Percentiles rank a stretch among this genome's conserved stretches.
Evolutionary conservation across 2,113 vertebrate genomes (phyloP).

Genomic region (Epinephelus lanceolatus): DNA sequence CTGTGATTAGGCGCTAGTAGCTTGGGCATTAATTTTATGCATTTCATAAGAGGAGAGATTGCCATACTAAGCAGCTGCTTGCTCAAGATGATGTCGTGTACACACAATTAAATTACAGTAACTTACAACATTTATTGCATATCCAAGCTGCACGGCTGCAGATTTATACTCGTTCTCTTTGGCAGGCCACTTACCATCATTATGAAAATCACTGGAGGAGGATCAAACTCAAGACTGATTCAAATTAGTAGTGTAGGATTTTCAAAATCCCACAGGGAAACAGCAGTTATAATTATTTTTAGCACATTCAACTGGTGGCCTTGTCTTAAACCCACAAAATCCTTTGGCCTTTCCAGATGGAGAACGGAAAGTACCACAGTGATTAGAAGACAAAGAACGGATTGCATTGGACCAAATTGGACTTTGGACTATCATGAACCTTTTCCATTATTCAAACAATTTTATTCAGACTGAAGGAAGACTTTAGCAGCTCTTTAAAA

Average conservation of each 20-base stretch:
- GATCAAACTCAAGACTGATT: conserved; percentile 14
- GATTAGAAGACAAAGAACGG: conserved; percentile 40
- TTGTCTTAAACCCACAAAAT: conserved; percentile 33
- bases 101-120: conserved; percentile 22
- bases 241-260: conserved; percentile 10
- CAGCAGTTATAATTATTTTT: conserved; percentile 18
- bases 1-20: conserved; percentile 9
- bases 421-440: conserved; percentile 24
- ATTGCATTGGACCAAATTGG: conserved; percentile 10
- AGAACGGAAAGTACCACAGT: not conserved
- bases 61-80: conserved; percentile 19
- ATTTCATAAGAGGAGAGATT: conserved; percentile 12
- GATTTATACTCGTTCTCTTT: conserved; percentile 1
- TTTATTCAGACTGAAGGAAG: conserved; percentile 31
- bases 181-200: not conserved
- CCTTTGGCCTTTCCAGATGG: conserved; percentile 9
- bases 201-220: conserved; percentile 31
- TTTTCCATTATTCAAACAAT: conserved; percentile 41
- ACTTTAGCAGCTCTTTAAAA: conserved; percentile 54
- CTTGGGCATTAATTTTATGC: conserved; percentile 7
- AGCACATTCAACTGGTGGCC: conserved; percentile 12
- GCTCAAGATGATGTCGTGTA: conserved; percentile 26
- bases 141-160: not conserved
- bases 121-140: conserved; percentile 10
- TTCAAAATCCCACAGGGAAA: conserved; percentile 16